Conservation (phyloP, 2,113 vertebrate genomes). For the Brachyistius frenatus region DNA sequence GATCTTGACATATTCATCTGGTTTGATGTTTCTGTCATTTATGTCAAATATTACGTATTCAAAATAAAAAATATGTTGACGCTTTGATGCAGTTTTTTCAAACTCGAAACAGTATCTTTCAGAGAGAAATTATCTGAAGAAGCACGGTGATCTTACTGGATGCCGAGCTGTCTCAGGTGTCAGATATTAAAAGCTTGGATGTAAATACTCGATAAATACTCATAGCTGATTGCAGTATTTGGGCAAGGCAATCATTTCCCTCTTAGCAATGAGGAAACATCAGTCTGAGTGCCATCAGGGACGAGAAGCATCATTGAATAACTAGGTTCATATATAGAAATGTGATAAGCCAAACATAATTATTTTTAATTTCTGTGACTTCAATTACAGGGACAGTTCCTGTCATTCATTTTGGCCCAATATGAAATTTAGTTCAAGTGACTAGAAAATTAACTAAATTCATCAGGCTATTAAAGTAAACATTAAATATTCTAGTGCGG, state of each 20-base stretch:
- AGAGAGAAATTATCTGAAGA: not conserved
- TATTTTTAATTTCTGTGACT: not conserved
- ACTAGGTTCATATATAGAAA: not conserved
- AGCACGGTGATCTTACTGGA: not conserved
- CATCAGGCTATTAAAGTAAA: not conserved
- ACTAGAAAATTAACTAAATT: not conserved
- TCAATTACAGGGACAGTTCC: not conserved
- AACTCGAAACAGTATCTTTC: not conserved
- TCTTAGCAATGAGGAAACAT: not conserved
- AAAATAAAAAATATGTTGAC: slow-evolving; percentile 18
- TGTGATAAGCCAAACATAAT: not conserved
- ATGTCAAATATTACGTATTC: not conserved
- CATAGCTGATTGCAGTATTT: not conserved
- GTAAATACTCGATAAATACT: slow-evolving; percentile 2
- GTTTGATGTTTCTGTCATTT: slow-evolving; percentile 4
- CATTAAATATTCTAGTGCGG: not conserved
- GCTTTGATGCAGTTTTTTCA: slow-evolving; percentile 1
- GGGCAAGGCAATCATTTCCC: not conserved
- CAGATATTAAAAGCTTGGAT: slow-evolving; percentile 16
- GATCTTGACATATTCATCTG: slow-evolving; percentile 6
- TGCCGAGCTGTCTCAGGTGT: not conserved
- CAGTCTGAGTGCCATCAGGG: not conserved
- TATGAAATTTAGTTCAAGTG: not conserved
- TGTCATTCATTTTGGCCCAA: not conserved
- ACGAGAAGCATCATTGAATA: not conserved